phyloP scores from a whole-genome alignment of 2,113 vertebrate species.

The Canis aureus region DNA sequence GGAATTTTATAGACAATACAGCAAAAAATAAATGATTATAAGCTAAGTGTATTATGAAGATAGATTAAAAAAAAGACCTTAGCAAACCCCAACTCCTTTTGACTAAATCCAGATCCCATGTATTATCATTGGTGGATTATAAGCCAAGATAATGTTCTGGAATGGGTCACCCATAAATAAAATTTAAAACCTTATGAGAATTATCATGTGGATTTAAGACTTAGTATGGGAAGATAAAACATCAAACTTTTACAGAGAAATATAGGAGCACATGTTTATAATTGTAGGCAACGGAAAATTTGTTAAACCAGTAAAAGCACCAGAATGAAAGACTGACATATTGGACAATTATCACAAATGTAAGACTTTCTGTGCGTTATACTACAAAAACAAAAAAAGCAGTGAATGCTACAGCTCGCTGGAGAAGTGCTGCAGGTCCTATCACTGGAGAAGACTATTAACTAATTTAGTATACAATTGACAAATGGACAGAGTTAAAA shows the following conservation, averaged over 20 bases:
- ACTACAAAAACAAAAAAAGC: not conserved
- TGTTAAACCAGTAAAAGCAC: not conserved
- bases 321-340: not conserved
- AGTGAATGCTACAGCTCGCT: not conserved
- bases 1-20: conserved; percentile 11
- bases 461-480: not conserved
- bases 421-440: not conserved
- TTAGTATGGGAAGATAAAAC: conserved; percentile 8
- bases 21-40: not conserved
- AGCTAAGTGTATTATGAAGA: not conserved
- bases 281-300: not conserved
- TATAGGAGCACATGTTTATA: not conserved
- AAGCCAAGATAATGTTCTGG: not conserved
- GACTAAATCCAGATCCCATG: not conserved
- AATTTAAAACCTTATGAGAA: not conserved
- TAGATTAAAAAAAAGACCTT: not conserved
- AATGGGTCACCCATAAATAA: not conserved
- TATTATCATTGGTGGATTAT: not conserved
- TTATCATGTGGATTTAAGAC: not conserved
- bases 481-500: not conserved
- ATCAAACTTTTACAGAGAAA: not conserved
- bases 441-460: not conserved
- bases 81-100: not conserved
- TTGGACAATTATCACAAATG: not conserved
- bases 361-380: not conserved